Conservation (phyloP, 1,140 invertebrate species). For the Muscidifurax raptorellus region DNA sequence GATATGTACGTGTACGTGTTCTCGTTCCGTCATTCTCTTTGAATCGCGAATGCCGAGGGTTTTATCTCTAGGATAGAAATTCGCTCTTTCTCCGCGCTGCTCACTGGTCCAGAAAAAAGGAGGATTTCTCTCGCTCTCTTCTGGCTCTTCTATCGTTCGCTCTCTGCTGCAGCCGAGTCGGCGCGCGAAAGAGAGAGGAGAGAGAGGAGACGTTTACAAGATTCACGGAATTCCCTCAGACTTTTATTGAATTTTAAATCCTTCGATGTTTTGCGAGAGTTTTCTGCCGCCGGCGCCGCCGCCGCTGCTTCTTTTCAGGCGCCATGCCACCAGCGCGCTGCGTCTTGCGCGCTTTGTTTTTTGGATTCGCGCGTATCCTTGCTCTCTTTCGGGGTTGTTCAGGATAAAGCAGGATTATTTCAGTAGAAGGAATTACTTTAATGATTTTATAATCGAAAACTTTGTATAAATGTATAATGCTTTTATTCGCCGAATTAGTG, state of each 20-base stretch:
- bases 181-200: neutral
- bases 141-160: neutral
- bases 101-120: conserved; percentile 42
- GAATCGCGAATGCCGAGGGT: conserved; percentile 44
- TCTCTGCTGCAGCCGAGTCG: neutral
- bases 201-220: conserved; percentile 50
- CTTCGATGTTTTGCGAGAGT: conserved; percentile 50
- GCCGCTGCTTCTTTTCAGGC: neutral
- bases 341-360: conserved; percentile 13
- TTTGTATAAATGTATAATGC: no score
- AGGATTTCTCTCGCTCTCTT: neutral
- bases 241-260: conserved; percentile 55
- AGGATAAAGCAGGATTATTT: no score
- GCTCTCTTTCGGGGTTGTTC: no score
- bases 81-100: neutral
- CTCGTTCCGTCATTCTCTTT: conserved; percentile 50
- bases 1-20: conserved; percentile 29
- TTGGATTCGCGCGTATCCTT: neutral
- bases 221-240: conserved; percentile 53
- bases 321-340: no score
- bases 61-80: conserved; percentile 50
- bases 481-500: no score
- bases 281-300: neutral
- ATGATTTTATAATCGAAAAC: no score
- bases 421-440: no score